Base-by-base conservation (phyloP, 2,113 vertebrate genomes). In the Ranitomeya imitator region DNA sequence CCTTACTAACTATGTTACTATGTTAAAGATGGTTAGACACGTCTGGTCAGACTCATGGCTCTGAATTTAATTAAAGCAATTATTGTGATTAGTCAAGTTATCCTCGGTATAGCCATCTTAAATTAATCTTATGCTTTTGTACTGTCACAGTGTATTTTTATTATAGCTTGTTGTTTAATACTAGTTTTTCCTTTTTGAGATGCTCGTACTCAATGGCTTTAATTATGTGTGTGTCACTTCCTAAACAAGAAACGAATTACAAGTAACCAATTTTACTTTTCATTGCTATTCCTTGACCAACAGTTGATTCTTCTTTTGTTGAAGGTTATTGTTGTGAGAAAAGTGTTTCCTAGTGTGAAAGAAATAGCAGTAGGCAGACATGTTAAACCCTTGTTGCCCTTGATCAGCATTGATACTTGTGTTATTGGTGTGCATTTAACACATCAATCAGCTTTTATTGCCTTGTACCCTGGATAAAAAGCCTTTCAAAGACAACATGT, bases 401-500 rank as follows among this genome's bases (percentile, higher is more conserved):
- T 94, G 91, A 93, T 93, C 92, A 92, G 84, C 90, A 92, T 90
- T 91, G 90, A 92, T 89, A 83, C 93, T 87, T 91, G 92, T 92
- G 90, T 90, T 91, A 93, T 90, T 93, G 90, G 86, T 92, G 91
- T 89, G 86, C 90, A 93, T 93, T 93, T 94, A 94, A 94, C 93
- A 93, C 92, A 94, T 94, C 93, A 93, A 91, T 92, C 86, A 88
- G 37, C 93, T 90, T 91, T 92, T 92, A 94, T 94, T 95, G 95
- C 95, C 90, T 88, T 89, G 63, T 91, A 90, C 94, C 94, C 93
- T 92, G 94, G 90, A 92, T 93, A 93, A 93, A 95, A 94, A 93
- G 91, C 93, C 91, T 91, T 88, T 91, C 90, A 91, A 92, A 80
- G 91, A 92, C 91, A 91, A 93, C 91, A 93, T 92, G 71, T 90